Evolutionary conservation across 1,140 invertebrate species (phyloP).

Genomic region (Argopecten irradians): DNA sequence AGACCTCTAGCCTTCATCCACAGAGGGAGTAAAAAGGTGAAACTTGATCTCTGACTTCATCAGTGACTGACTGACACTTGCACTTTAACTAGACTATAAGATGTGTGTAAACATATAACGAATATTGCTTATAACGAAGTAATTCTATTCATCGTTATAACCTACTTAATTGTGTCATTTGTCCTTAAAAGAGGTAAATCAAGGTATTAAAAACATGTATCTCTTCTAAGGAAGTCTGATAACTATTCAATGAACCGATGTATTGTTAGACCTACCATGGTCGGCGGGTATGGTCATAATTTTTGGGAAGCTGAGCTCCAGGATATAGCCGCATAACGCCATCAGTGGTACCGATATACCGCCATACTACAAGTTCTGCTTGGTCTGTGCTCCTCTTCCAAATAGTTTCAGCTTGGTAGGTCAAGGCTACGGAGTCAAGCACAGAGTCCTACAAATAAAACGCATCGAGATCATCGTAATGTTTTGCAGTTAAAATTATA

Average conservation of each 20-base stretch:
- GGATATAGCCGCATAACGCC: conserved; percentile 46
- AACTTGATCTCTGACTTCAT: no score
- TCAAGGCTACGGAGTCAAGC: neutral
- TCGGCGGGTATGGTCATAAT: conserved; percentile 48
- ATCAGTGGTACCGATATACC: conserved; percentile 47
- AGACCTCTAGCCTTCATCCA: no score
- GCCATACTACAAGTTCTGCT: conserved; percentile 33
- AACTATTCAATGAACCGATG: no score
- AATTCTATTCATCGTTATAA: neutral
- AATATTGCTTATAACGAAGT: neutral
- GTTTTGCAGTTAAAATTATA: neutral
- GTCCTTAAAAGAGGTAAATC: neutral
- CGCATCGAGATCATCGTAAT: neutral
- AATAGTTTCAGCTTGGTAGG: conserved; percentile 25
- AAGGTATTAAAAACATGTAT: no score
- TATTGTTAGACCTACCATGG: conserved; percentile 47
- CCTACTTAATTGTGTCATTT: neutral
- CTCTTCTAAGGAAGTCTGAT: no score
- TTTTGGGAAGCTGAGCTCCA: conserved; percentile 39
- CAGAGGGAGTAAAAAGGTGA: no score
- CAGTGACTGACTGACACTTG: no score
- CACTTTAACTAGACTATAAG: neutral
- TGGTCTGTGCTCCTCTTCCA: neutral
- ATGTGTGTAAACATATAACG: neutral
- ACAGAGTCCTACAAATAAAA: conserved; percentile 26